These are phyloP conservation scores for Ochropleura leucogaster DNA, from an alignment of 2,888 invertebrate genomes.

Conservation along the genomic window DNA sequence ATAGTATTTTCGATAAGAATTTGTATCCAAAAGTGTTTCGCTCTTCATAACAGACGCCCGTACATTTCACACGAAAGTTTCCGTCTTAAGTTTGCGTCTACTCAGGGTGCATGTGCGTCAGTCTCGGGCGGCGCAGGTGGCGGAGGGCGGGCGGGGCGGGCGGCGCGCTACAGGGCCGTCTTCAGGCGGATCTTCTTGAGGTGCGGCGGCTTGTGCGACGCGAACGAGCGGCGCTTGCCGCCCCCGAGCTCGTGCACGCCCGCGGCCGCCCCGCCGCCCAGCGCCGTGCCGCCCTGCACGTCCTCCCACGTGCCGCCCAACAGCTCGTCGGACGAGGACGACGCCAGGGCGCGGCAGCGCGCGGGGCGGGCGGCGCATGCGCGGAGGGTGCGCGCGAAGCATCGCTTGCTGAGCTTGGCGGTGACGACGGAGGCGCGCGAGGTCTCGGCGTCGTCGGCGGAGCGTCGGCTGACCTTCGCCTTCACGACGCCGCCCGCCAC, in stretches of 20 bases:
- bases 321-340: slow-evolving; percentile 82
- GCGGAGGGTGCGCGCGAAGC: slow-evolving; percentile 73
- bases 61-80: slow-evolving; percentile 4
- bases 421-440: slow-evolving; percentile 74
- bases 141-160: slow-evolving; percentile 57
- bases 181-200: slow-evolving; percentile 88
- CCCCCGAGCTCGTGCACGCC: slow-evolving; percentile 69
- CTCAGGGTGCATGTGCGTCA: neutral
- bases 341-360: slow-evolving; percentile 76
- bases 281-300: slow-evolving; percentile 75
- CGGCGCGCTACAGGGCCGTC: slow-evolving; percentile 81
- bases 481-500: slow-evolving; percentile 76
- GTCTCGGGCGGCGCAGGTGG: neutral
- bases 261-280: slow-evolving; percentile 60
- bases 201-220: slow-evolving; percentile 75
- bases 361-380: slow-evolving; percentile 41
- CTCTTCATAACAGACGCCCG: slow-evolving; percentile 19
- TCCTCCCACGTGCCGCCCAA: slow-evolving; percentile 78
- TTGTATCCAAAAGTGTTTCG: slow-evolving; percentile 7
- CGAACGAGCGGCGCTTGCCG: slow-evolving; percentile 79
- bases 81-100: neutral
- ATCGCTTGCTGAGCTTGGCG: slow-evolving; percentile 80
- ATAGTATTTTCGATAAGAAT: neutral
- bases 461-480: slow-evolving; percentile 77
- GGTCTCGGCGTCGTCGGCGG: slow-evolving; percentile 81